Conservation (phyloP, 2,113 vertebrate genomes). For the Chitala chitala region DNA sequence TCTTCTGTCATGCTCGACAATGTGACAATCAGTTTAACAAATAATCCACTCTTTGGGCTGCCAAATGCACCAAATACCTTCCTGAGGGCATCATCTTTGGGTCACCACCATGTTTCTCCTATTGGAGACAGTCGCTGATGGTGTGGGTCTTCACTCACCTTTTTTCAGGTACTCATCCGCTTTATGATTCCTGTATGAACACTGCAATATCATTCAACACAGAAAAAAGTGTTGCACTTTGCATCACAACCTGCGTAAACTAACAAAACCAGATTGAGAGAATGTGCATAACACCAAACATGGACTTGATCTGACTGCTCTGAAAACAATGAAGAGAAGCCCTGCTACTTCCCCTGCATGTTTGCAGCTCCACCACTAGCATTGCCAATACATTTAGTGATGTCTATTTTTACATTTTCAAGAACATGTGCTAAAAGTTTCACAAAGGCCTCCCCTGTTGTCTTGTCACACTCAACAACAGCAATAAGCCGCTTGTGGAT, state of each 20-base stretch:
- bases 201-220: constrained; percentile 19
- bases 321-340: constrained; percentile 19
- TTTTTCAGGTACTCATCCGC: constrained; percentile 12
- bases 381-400: constrained; percentile 1
- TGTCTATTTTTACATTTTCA: background rate
- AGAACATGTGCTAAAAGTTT: background rate
- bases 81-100: constrained; percentile 21
- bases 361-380: constrained; percentile 19
- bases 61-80: constrained; percentile 30
- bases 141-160: background rate
- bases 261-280: constrained; percentile 3
- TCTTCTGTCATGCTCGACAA: background rate
- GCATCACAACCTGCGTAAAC: background rate
- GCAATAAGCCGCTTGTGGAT: no score
- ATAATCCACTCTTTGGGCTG: constrained; percentile 12
- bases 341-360: constrained; percentile 15
- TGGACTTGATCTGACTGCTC: constrained; percentile 15
- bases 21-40: constrained; percentile 17
- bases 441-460: no score
- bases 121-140: constrained; percentile 18
- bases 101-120: constrained; percentile 25
- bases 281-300: constrained; percentile 21
- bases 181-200: constrained; percentile 3
- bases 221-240: constrained; percentile 17
- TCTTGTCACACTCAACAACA: no score